Evolutionary conservation across 2,888 invertebrate species (phyloP), one percentile per base, ranked within the genome.

Genomic region (Pammene fasciana): DNA sequence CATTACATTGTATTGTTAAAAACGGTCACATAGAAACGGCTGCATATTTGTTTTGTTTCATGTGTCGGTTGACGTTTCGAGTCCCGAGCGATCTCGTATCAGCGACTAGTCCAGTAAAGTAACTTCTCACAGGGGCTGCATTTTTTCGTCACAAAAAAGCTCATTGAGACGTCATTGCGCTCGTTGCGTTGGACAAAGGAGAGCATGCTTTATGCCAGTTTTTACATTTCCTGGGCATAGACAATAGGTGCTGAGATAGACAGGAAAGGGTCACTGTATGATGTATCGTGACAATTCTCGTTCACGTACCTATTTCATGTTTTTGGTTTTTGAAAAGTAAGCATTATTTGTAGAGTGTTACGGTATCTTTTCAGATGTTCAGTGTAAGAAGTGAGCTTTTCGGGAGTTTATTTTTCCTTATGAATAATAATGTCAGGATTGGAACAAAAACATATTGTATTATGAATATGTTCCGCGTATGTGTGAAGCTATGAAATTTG

Each of bases 241-340:
- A 79, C 78, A 78, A 78, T 72, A 71, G 72, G 59, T 57, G 70
- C 55, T 71, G 68, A 78, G 74, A 76, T 75, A 70, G 59, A 52
- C 43, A 59, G 65, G 65, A 70, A 70, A 70, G 70, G 70, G 70
- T 70, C 70, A 70, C 54, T 59, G 67, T 43, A 65, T 55, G 55
- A 62, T 41, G 62, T 62, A 52, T 38, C 62, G 18, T 62, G 62
- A 62, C 52, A 26, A 41, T 41, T 52, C 52, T 5, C 52, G 26
- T 16, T 10, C 54, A 45, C 41, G 18, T 62, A 62, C 34, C 34
- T 54, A 34, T 62, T 10, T 8, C 4, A 38, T 50, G 5, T n/a
- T 52, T 5, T 18, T n/a, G 10, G 18, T 11, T n/a, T 18, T 5
- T 18, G 50, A 52, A 48, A 16, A 62, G 3, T 26, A 50, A n/a